Evolutionary conservation across 1,140 invertebrate genomes (phyloP), one percentile per base, ranked within the genome.

Genomic region (Saccostrea echinata): DNA sequence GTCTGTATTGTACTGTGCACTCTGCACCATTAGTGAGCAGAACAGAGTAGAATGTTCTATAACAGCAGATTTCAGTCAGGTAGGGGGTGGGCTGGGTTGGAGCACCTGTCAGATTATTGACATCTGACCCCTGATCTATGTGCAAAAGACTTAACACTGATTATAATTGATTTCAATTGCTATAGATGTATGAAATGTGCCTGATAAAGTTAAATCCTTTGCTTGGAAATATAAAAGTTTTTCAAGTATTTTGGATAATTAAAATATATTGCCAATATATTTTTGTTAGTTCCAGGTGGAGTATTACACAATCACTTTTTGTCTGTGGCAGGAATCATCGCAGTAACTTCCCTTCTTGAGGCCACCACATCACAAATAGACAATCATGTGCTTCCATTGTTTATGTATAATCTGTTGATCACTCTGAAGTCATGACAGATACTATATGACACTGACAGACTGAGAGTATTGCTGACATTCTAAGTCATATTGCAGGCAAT

Each of bases 321-420:
- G 27, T 6, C 30, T 11, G 68, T 76, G 68, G 27, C 68, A 3
- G 68, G 68, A 27, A 76, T 76, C 16, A 27, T 76, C 8, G 13
- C 68, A 76, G 68, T 33, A 8, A 76, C 68, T 27, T 76, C 68
- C 68, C 68, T 76, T 33, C 68, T 76, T 3, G 68, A 76, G 30
- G 68, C 68, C 12, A 16, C 68, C 68, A 76, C 68, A 16, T 12
- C 68, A 30, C 68, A 76, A 27, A 76, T 76, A 76, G 68, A 76
- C 68, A 76, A 76, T 18, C 68, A 76, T 18, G 24, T 76, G 11
- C 68, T 76, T 9, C 68, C 68, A 13, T 30, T 76, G 12, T 76
- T 76, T 76, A 76, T 76, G 68, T 76, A 30, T 18, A 76, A 76
- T 76, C 68, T 76, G 11, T 35, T 76, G 30, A 27, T 30, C 11